Evolutionary conservation across 2,888 invertebrate genomes (phyloP), one percentile per base, ranked within the genome.

Genomic region (Tryphoninae sp.): DNA sequence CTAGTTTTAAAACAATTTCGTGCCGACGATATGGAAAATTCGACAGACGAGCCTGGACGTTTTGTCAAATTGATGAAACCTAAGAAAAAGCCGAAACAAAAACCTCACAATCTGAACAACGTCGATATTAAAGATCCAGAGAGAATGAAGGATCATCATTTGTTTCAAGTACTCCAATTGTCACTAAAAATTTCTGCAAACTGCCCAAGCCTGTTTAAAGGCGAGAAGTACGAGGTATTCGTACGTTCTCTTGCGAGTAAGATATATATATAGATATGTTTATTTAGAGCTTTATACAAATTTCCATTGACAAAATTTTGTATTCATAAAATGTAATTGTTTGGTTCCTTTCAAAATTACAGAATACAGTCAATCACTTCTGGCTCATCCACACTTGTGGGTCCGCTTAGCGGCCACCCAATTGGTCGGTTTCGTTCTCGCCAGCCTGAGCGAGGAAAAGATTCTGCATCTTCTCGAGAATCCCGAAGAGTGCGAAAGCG

Each of bases 311-410:
- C 42, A 42, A 26, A 65, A 45, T 72, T 58, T 16, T 40, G 23
- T n/a, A 55, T 3, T 11, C 16, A 8, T 6, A 11, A 11, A 58
- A 45, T 6, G 9, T 40, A 55, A 40, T 67, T 19, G 22, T 23
- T 79, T 81, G 94, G 94, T 80, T 91, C 96, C 86, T 93, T 33
- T 33, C 3, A 33, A 33, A 33, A 55, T 53, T 8, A 9, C 16
- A 71, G 95, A 95, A 89, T 94, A 95, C 88, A 94, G 95, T 86
- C 96, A 97, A 91, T 93, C 93, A 19, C 93, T 97, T 59, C 90
- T 98, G 16, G 95, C 94, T 0, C 95, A 98, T 91, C 96, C 97
- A 13, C 98, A 98, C 89, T 94, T 95, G 45, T 98, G 98, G 98
- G 97, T 98, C 0, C 94, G 98, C 74, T 92, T 97, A 62, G 94